These are phyloP conservation scores for Drosophila recens DNA, from an alignment of 2,888 invertebrate species.

Conservation along the genomic window DNA sequence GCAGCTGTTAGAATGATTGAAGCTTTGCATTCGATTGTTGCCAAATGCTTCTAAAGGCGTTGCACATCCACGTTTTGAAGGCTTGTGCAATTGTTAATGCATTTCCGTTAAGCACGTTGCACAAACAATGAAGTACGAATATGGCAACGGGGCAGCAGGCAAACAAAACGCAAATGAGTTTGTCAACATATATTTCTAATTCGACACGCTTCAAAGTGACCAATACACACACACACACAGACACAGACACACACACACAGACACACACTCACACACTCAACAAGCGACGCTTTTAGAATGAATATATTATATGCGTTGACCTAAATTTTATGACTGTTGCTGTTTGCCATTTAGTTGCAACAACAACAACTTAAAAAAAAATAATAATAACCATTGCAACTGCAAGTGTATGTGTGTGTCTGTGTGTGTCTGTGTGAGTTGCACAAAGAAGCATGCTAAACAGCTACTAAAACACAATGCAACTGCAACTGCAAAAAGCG, in stretches of 20 bases:
- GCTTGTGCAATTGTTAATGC: conserved; percentile 58
- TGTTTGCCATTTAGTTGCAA: conserved; percentile 71
- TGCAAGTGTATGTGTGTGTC: conserved; percentile 25
- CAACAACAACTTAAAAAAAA: conserved; percentile 20
- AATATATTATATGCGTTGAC: conserved; percentile 82
- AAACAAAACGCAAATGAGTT: conserved; percentile 63
- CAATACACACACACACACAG: conserved; percentile 40
- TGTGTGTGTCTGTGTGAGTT: conserved; percentile 50
- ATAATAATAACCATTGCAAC: conserved; percentile 54
- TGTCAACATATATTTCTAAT: conserved; percentile 68
- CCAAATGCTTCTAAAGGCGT: conserved; percentile 6
- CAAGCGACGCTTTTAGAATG: conserved; percentile 65
- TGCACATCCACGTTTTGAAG: conserved; percentile 14
- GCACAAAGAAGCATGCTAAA: conserved; percentile 80
- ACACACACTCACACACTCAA: background rate
- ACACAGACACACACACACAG: conserved; percentile 24
- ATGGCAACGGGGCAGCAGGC: conserved; percentile 15
- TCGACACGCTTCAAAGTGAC: conserved; percentile 64
- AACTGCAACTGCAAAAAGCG: conserved; percentile 56
- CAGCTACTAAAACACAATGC: conserved; percentile 75
- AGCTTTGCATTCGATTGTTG: background rate
- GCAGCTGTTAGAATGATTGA: conserved; percentile 3
- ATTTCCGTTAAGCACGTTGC: conserved; percentile 65
- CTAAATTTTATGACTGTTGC: conserved; percentile 73
- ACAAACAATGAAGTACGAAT: conserved; percentile 55